These are phyloP conservation scores for Harpagifer antarcticus DNA, from an alignment of 2,797 vertebrate genomes.

Conservation along the genomic window DNA sequence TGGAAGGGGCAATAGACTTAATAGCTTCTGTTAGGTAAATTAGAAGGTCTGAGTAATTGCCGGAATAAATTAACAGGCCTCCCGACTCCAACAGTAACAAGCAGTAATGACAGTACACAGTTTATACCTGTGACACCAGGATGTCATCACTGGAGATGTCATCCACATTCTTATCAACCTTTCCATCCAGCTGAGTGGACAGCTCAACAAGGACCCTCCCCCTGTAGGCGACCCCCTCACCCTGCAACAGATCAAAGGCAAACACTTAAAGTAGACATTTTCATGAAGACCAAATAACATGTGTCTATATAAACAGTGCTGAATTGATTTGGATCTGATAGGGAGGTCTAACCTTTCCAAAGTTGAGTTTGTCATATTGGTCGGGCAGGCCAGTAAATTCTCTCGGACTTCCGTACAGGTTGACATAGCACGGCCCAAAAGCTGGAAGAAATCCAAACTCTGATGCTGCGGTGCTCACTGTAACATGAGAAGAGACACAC, in stretches of 20 bases:
- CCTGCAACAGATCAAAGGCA: slow-evolving; percentile 79
- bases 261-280: neutral
- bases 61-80: no score
- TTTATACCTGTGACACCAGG: slow-evolving; percentile 92
- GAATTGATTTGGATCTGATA: neutral
- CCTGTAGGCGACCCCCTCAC: slow-evolving; percentile 95
- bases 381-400: slow-evolving; percentile 94
- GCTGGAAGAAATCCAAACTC: slow-evolving; percentile 95
- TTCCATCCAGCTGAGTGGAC: slow-evolving; percentile 90
- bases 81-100: neutral
- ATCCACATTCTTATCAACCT: slow-evolving; percentile 89
- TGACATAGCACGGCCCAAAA: slow-evolving; percentile 96
- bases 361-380: slow-evolving; percentile 94
- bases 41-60: no score
- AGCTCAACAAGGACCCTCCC: slow-evolving; percentile 95
- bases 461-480: slow-evolving; percentile 86
- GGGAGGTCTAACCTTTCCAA: slow-evolving; percentile 88
- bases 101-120: neutral
- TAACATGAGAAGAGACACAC: slow-evolving; percentile 22
- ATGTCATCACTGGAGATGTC: slow-evolving; percentile 92
- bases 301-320: neutral
- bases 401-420: slow-evolving; percentile 95
- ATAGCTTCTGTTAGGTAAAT: no score
- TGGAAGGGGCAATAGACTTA: no score
- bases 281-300: neutral